These are phyloP conservation scores for Cryptocephalus primarius DNA, from an alignment of 2,888 invertebrate genomes.

Conservation along the genomic window DNA sequence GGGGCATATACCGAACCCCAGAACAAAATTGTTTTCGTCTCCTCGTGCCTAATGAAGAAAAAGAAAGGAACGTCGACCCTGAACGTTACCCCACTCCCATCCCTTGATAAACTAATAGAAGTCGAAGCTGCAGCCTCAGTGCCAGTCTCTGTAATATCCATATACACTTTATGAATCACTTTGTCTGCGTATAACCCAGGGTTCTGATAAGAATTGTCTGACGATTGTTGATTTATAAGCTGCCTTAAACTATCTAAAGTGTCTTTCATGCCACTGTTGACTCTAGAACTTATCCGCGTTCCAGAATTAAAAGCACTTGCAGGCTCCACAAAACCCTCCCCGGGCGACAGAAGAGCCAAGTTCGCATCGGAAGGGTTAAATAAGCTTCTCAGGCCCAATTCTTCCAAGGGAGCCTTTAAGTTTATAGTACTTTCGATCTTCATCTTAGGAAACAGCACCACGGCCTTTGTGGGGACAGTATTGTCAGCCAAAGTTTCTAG, in stretches of 20 bases:
- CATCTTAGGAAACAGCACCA: slow-evolving; percentile 62
- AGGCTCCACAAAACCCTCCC: slow-evolving; percentile 19
- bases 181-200: slow-evolving; percentile 53
- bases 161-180: slow-evolving; percentile 54
- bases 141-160: slow-evolving; percentile 55
- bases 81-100: slow-evolving; percentile 42
- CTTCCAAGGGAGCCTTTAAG: slow-evolving; percentile 43
- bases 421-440: slow-evolving; percentile 49
- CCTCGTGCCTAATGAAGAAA: slow-evolving; percentile 61
- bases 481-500: slow-evolving; percentile 42
- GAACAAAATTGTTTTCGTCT: slow-evolving; percentile 55
- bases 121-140: slow-evolving; percentile 64
- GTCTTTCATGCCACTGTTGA: slow-evolving; percentile 21
- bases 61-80: slow-evolving; percentile 60
- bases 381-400: slow-evolving; percentile 49
- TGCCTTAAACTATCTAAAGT: slow-evolving; percentile 26
- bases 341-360: slow-evolving; percentile 52
- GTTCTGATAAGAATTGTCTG: slow-evolving; percentile 44
- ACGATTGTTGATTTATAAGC: slow-evolving; percentile 25
- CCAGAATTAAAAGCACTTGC: slow-evolving; percentile 14
- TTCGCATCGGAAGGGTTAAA: slow-evolving; percentile 53
- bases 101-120: slow-evolving; percentile 43
- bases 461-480: slow-evolving; percentile 39
- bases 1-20: slow-evolving; percentile 59
- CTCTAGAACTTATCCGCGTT: slow-evolving; percentile 19